These are phyloP conservation scores for Nebria brevicollis DNA, from an alignment of 2,888 invertebrate species.

Conservation along the genomic window DNA sequence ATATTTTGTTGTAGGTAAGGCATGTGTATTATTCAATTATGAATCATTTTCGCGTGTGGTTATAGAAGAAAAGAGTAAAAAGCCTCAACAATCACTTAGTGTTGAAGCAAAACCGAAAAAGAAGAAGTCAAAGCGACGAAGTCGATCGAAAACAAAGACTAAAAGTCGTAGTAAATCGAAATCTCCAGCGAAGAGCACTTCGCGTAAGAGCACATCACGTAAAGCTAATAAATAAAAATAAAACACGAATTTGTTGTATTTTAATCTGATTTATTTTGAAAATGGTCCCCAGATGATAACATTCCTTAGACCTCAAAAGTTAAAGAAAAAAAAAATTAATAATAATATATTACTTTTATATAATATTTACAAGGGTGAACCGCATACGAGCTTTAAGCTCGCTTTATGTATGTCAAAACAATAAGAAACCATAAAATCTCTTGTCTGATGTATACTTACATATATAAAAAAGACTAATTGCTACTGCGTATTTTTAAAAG, in stretches of 20 bases:
- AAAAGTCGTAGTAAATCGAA: slow-evolving; percentile 50
- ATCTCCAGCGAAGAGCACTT: slow-evolving; percentile 54
- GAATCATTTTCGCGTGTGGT: slow-evolving; percentile 66
- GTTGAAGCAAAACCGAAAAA: slow-evolving; percentile 55
- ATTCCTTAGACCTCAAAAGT: slow-evolving; percentile 56
- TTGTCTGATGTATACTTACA: slow-evolving; percentile 38
- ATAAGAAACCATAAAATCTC: slow-evolving; percentile 26
- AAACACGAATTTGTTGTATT: slow-evolving; percentile 50
- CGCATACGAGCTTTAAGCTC: slow-evolving; percentile 35
- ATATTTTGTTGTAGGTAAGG: slow-evolving; percentile 60
- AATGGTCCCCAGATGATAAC: slow-evolving; percentile 58
- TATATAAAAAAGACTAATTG: slow-evolving; percentile 41
- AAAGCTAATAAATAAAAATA: slow-evolving; percentile 53
- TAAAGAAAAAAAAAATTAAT: slow-evolving; percentile 44
- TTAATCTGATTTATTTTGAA: slow-evolving; percentile 54
- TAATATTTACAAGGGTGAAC: slow-evolving; percentile 43
- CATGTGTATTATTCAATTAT: slow-evolving; percentile 68
- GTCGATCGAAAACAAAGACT: slow-evolving; percentile 57
- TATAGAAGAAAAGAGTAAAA: slow-evolving; percentile 56
- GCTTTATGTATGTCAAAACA: slow-evolving; percentile 25
- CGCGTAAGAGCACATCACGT: slow-evolving; percentile 49
- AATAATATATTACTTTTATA: slow-evolving; percentile 49
- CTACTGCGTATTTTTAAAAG: slow-evolving; percentile 43
- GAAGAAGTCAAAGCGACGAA: slow-evolving; percentile 55
- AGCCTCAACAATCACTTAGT: slow-evolving; percentile 50